Evolutionary conservation across 2,888 invertebrate species (phyloP).

Genomic region (Andricus quercusramuli): DNA sequence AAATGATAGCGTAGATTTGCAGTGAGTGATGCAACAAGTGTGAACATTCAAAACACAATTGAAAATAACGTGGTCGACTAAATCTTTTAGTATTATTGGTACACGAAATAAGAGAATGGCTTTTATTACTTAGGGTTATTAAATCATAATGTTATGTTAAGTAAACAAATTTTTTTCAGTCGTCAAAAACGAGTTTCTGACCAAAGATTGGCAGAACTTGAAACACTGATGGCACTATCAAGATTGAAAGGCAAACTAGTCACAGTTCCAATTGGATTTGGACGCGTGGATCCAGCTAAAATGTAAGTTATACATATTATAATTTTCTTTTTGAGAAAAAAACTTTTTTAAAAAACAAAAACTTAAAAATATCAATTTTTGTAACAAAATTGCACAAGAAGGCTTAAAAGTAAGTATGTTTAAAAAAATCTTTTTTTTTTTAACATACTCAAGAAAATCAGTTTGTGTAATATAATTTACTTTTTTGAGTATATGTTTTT

Average conservation of each 20-base stretch:
- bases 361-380: too few relatives aligned
- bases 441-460: too few relatives aligned
- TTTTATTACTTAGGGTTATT: background rate
- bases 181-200: slow-evolving; percentile 82
- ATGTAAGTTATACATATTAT: slow-evolving; percentile 78
- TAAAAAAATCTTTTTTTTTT: too few relatives aligned
- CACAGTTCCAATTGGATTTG: slow-evolving; percentile 80
- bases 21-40: slow-evolving; percentile 27
- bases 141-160: background rate
- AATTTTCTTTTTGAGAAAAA: too few relatives aligned
- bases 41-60: slow-evolving; percentile 3
- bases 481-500: too few relatives aligned
- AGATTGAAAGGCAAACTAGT: slow-evolving; percentile 80
- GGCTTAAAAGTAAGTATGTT: too few relatives aligned
- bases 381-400: too few relatives aligned
- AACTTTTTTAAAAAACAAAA: too few relatives aligned
- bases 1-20: slow-evolving; percentile 15
- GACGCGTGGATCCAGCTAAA: slow-evolving; percentile 80
- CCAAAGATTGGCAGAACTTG: slow-evolving; percentile 82
- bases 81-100: too few relatives aligned
- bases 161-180: slow-evolving; percentile 58
- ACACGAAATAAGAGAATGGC: too few relatives aligned
- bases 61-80: background rate
- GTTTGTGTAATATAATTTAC: too few relatives aligned
- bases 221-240: slow-evolving; percentile 80